Base-by-base conservation (phyloP, 2,888 invertebrate species). In the Eudasyphora cyanicolor region DNA sequence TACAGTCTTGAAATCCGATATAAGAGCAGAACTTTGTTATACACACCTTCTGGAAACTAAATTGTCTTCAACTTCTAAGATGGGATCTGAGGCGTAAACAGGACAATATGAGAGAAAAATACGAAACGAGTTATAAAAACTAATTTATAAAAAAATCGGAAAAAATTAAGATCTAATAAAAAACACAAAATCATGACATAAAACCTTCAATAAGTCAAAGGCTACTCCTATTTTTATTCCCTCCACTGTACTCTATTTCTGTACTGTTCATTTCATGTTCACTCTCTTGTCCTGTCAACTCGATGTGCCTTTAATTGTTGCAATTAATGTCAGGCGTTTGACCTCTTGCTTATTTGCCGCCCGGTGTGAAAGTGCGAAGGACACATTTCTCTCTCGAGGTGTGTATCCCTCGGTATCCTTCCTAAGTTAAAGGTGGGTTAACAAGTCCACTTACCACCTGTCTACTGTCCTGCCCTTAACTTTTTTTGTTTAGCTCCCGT, bases 261-360 rank as follows among this genome's bases (percentile, higher is more conserved):
- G 45, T 74, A 76, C 60, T 45, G 45, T 74, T 10, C 32, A 17
- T 29, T 73, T 57, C 57, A 54, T 57, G 42, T 54, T 21, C 24
- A n/a, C n/a, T n/a, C n/a, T n/a, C n/a, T n/a, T n/a, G n/a, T 10
- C 54, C 82, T 78, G 82, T 82, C 79, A 76, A 73, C 75, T 79
- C 76, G 78, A 78, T 82, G 79, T 76, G 71, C 82, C 75, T 79
- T 83, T 83, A 83, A 83, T 83, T 74, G 74, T 54, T 35, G 82
- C 79, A 83, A 83, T 83, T 83, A 76, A 79, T 79, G 82, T 83
- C 82, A 74, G 70, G 60, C 75, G 73, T 79, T 79, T 67, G 42
- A 29, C 62, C 74, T 62, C 70, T 74, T 74, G 57, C 74, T 69
- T 51, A 19, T 49, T 5, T 32, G 38, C 29, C 10, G 62, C 45